Conservation (phyloP, 2,797 vertebrate species). For the Vultur gryphus region DNA sequence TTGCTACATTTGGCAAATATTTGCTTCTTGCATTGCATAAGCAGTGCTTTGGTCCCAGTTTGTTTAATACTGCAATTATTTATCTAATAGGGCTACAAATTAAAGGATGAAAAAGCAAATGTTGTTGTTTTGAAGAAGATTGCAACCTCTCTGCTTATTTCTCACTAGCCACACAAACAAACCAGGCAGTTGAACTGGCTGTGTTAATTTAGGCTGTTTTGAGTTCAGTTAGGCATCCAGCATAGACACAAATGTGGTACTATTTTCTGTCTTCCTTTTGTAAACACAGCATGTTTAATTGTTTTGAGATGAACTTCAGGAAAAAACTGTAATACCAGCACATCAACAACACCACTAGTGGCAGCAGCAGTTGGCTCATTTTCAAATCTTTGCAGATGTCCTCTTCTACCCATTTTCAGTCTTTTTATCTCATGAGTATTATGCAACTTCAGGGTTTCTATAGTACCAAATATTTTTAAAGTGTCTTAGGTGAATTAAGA, state of each 20-base stretch:
- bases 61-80: not conserved
- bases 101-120: not conserved
- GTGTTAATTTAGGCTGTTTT: not conserved
- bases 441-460: not conserved
- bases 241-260: not conserved
- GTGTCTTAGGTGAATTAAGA: not conserved
- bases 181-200: not conserved
- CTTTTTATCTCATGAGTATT: not conserved
- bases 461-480: not conserved
- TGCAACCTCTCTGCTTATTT: not conserved
- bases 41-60: not conserved
- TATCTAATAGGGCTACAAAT: not conserved
- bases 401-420: not conserved
- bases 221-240: not conserved
- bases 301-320: not conserved
- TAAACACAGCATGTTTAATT: not conserved
- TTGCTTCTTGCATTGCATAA: not conserved
- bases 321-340: not conserved
- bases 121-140: not conserved
- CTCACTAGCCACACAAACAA: not conserved
- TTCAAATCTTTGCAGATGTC: not conserved
- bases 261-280: not conserved
- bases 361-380: not conserved
- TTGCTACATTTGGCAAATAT: not conserved
- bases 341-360: not conserved